These are phyloP conservation scores for Charina bottae DNA, from an alignment of 2,113 vertebrate genomes.

Conservation along the genomic window DNA sequence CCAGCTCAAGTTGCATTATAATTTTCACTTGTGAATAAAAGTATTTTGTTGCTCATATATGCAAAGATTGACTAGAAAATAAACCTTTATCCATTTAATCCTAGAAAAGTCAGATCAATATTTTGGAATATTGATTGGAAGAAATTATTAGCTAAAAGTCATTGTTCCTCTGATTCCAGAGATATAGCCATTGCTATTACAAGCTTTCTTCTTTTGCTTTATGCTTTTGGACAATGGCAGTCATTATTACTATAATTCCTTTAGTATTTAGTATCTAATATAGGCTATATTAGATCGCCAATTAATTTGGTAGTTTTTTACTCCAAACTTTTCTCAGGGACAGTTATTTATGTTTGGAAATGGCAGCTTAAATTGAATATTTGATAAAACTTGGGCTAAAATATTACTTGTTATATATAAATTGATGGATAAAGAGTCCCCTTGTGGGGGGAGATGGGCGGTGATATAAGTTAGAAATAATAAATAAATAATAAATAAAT, in stretches of 20 bases:
- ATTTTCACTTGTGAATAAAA: neutral
- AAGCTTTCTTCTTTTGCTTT: neutral
- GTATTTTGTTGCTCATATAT: neutral
- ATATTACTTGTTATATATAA: neutral
- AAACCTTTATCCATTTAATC: neutral
- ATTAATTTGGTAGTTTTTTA: neutral
- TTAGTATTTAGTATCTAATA: neutral
- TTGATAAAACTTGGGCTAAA: neutral
- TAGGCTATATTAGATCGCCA: neutral
- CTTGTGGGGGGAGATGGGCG: no score
- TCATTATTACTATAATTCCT: neutral
- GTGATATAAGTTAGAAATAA: no score
- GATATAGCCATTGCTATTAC: neutral
- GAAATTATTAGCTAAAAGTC: neutral
- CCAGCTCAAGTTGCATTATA: neutral
- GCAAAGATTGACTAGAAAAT: neutral
- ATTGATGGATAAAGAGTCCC: no score
- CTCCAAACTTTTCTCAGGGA: neutral
- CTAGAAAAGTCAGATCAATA: neutral
- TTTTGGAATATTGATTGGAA: neutral
- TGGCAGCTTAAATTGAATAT: neutral
- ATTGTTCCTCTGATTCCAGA: neutral
- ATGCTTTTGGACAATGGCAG: neutral
- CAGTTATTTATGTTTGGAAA: neutral
- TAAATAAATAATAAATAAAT: no score